phyloP scores from a whole-genome alignment of 2,888 invertebrate genomes.

The Pecten maximus region DNA sequence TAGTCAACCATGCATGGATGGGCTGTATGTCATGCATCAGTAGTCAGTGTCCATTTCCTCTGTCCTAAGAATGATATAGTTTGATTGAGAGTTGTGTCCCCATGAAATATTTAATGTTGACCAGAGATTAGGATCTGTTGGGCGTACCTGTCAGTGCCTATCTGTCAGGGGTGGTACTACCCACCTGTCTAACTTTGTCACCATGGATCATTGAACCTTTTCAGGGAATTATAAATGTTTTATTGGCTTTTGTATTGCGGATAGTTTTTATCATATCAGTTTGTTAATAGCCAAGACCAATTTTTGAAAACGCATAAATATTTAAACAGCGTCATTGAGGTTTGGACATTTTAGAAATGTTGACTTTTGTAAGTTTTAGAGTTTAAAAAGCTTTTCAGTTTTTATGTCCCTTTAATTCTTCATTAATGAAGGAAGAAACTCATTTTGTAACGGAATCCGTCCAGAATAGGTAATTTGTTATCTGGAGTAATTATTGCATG shows the following conservation, averaged over 20 bases:
- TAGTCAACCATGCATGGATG: not conserved
- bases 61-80: not conserved
- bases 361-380: not conserved
- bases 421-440: too few relatives aligned
- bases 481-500: too few relatives aligned
- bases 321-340: not conserved
- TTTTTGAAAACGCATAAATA: not conserved
- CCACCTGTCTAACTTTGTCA: not conserved
- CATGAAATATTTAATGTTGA: not conserved
- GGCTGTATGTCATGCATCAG: not conserved
- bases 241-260: not conserved
- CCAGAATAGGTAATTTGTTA: too few relatives aligned
- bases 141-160: not conserved
- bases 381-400: too few relatives aligned
- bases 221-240: not conserved
- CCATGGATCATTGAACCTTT: not conserved
- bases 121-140: not conserved
- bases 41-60: not conserved
- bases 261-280: not conserved
- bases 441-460: too few relatives aligned
- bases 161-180: not conserved
- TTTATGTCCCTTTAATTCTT: too few relatives aligned
- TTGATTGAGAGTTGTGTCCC: not conserved
- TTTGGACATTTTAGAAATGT: not conserved
- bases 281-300: not conserved